phyloP scores from a whole-genome alignment of 2,888 invertebrate species.

The Coenonympha arcania region DNA sequence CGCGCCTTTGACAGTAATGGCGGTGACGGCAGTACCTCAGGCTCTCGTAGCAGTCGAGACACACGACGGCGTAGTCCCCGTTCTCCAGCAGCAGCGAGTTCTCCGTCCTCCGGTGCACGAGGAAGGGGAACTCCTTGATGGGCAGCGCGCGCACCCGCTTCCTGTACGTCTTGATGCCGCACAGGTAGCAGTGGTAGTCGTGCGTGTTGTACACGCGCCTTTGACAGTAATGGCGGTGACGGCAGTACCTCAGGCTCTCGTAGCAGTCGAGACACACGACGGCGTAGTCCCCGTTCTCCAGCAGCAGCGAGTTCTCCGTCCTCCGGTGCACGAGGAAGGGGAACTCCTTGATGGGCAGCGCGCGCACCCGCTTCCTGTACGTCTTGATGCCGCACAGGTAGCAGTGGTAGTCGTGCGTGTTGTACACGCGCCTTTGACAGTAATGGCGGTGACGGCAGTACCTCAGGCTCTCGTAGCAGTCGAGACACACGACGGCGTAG shows the following conservation, averaged over 20 bases:
- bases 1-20: no score
- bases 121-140: conserved; percentile 92
- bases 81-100: conserved; percentile 89
- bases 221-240: no score
- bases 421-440: conserved; percentile 89
- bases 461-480: no score
- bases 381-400: conserved; percentile 93
- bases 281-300: conserved; percentile 92
- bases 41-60: conserved; percentile 94
- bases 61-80: conserved; percentile 92
- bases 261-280: conserved; percentile 95
- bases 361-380: conserved; percentile 88
- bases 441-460: no score
- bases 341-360: conserved; percentile 90
- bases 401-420: conserved; percentile 93
- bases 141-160: conserved; percentile 89
- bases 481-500: no score
- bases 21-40: conserved; percentile 79
- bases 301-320: conserved; percentile 85
- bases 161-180: conserved; percentile 90
- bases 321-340: conserved; percentile 90
- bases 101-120: conserved; percentile 88
- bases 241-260: conserved; percentile 83
- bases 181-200: conserved; percentile 94
- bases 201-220: conserved; percentile 90